These are phyloP conservation scores for Perccottus glenii DNA, from an alignment of 2,113 vertebrate genomes.

Conservation along the genomic window DNA sequence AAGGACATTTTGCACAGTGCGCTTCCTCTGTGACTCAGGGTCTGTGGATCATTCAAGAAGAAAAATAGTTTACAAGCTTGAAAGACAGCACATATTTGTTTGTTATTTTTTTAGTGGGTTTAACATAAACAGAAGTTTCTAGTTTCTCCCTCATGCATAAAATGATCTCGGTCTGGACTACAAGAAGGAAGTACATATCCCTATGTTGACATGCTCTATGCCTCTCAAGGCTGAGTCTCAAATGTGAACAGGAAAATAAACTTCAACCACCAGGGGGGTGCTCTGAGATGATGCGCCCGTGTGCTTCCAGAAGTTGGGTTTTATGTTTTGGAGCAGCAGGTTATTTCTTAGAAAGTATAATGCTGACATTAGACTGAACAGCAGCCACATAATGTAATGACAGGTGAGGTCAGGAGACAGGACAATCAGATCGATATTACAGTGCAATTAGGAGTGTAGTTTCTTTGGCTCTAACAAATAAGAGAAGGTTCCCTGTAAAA, in stretches of 20 bases:
- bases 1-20: constrained; percentile 96
- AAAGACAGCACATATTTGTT: neutral
- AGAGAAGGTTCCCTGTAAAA: constrained; percentile 17
- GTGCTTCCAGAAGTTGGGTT: constrained; percentile 3
- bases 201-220: neutral
- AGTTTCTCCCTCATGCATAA: constrained; percentile 1
- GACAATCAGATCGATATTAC: constrained; percentile 63
- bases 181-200: neutral
- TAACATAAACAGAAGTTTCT: neutral
- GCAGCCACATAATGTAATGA: constrained; percentile 22
- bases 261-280: constrained; percentile 36
- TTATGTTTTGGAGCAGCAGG: constrained; percentile 4
- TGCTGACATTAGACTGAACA: constrained; percentile 15
- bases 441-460: constrained; percentile 40
- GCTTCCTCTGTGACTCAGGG: constrained; percentile 95
- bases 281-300: constrained; percentile 6
- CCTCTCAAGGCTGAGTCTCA: neutral
- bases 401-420: constrained; percentile 29
- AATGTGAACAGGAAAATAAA: neutral
- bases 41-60: constrained; percentile 76
- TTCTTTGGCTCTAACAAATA: constrained; percentile 28
- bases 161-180: neutral
- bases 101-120: neutral
- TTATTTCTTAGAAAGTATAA: constrained; percentile 4
- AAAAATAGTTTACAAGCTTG: constrained; percentile 37